A percentile compares a stretch with the other conserved stretches of the same genome.
Evolutionary conservation across 1,140 invertebrate genomes (phyloP).

Genomic region (Leptopilina boulardi): DNA sequence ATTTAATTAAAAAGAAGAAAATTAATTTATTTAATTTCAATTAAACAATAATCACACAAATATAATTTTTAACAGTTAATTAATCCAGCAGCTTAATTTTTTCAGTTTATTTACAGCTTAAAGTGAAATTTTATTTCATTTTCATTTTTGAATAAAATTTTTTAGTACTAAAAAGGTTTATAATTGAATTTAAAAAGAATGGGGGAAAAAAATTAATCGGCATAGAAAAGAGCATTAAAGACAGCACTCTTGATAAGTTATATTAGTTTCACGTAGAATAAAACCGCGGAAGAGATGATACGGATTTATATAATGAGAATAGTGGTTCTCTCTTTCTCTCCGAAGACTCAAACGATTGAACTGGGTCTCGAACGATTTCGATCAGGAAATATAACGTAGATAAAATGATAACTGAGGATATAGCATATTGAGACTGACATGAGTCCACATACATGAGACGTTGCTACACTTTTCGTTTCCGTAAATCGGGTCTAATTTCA

Average conservation of each 20-base stretch:
- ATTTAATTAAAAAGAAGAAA: no score
- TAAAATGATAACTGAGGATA: conserved; percentile 31
- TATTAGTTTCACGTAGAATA: neutral
- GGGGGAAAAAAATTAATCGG: neutral
- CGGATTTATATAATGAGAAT: conserved; percentile 24
- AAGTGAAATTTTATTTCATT: no score
- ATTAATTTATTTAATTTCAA: no score
- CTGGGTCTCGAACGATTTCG: conserved; percentile 15
- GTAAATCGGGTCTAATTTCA: conserved; percentile 15
- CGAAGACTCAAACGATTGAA: conserved; percentile 25
- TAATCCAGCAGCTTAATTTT: no score
- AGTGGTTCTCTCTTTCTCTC: neutral
- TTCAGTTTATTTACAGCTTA: no score
- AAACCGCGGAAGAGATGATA: conserved; percentile 11
- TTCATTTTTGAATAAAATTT: no score
- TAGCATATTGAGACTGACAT: conserved; percentile 14
- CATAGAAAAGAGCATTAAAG: neutral
- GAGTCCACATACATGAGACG: neutral
- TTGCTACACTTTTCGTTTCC: conserved; percentile 25
- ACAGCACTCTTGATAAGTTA: conserved; percentile 13
- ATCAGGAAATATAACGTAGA: conserved; percentile 32
- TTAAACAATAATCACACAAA: no score
- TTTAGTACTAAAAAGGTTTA: no score
- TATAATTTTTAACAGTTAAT: no score
- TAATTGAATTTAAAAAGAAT: no score